A percentile compares a stretch with the other conserved stretches of the same genome.
Conservation (phyloP, 2,888 invertebrate species). For the Teinopalpus imperialis region DNA sequence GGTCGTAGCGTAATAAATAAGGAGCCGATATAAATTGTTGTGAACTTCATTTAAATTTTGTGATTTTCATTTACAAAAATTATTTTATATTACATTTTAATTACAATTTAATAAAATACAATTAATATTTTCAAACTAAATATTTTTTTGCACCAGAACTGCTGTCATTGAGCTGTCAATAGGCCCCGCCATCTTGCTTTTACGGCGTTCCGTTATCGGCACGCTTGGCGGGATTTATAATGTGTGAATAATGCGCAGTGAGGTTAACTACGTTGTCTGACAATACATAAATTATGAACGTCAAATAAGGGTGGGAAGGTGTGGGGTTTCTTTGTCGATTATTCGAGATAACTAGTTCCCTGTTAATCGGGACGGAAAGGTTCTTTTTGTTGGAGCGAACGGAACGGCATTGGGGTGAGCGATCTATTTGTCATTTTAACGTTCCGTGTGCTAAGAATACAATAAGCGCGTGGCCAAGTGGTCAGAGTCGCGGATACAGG, state of each 20-base stretch:
- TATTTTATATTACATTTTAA: no score
- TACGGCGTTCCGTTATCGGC: slow-evolving; percentile 66
- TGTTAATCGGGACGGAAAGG: slow-evolving; percentile 70
- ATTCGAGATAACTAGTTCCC: slow-evolving; percentile 65
- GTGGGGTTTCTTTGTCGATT: slow-evolving; percentile 43
- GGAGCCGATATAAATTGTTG: no score
- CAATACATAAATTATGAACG: slow-evolving; percentile 77
- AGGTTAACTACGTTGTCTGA: slow-evolving; percentile 71
- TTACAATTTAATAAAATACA: no score
- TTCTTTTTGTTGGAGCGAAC: slow-evolving; percentile 40
- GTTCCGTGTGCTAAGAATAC: background rate
- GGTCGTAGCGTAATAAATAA: no score
- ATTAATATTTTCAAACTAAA: no score
- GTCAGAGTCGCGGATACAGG: no score
- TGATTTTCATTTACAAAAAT: no score
- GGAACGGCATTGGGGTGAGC: slow-evolving; percentile 5
- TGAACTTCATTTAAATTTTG: no score
- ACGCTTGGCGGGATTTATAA: slow-evolving; percentile 75
- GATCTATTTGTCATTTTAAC: slow-evolving; percentile 13
- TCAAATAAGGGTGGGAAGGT: slow-evolving; percentile 45
- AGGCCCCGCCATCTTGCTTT: slow-evolving; percentile 62
- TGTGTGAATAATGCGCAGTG: slow-evolving; percentile 73
- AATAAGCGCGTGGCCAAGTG: no score
- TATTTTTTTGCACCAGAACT: slow-evolving; percentile 53
- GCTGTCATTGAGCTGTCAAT: slow-evolving; percentile 58